phyloP scores from a whole-genome alignment of 2,113 vertebrate species.

The Pluvianellus socialis region DNA sequence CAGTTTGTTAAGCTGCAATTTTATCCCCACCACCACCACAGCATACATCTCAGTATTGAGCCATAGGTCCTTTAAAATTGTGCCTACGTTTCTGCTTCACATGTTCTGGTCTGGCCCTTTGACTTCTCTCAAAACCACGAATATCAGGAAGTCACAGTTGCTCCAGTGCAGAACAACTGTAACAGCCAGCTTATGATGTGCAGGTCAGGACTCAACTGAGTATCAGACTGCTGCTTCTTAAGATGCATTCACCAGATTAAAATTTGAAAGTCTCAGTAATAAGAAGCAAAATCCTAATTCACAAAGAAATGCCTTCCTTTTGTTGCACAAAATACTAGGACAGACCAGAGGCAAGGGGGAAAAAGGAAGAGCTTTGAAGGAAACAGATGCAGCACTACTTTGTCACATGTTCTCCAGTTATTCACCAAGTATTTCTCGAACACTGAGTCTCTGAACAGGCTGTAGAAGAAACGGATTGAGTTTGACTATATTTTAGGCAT shows the following conservation, averaged over 20 bases:
- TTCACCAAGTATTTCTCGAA: background rate
- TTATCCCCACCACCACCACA: background rate
- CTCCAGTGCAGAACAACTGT: background rate
- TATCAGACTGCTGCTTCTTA: background rate
- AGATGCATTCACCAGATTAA: background rate
- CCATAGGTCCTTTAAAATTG: background rate
- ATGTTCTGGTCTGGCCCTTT: background rate
- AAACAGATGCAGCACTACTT: background rate
- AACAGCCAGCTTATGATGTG: background rate
- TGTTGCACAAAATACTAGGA: background rate
- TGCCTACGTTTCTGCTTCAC: background rate
- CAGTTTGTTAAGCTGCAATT: background rate
- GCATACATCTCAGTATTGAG: background rate
- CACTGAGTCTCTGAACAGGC: background rate
- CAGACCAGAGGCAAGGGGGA: background rate
- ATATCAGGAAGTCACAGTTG: background rate
- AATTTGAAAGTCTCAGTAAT: background rate
- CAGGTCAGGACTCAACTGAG: background rate
- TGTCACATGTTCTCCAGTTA: background rate
- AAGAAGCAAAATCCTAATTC: background rate
- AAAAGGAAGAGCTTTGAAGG: background rate
- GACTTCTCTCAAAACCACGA: background rate
- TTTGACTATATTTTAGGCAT: background rate
- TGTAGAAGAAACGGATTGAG: background rate
- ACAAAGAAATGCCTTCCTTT: background rate